Conservation (phyloP, 2,113 vertebrate genomes). For the Stegostoma tigrinum region DNA sequence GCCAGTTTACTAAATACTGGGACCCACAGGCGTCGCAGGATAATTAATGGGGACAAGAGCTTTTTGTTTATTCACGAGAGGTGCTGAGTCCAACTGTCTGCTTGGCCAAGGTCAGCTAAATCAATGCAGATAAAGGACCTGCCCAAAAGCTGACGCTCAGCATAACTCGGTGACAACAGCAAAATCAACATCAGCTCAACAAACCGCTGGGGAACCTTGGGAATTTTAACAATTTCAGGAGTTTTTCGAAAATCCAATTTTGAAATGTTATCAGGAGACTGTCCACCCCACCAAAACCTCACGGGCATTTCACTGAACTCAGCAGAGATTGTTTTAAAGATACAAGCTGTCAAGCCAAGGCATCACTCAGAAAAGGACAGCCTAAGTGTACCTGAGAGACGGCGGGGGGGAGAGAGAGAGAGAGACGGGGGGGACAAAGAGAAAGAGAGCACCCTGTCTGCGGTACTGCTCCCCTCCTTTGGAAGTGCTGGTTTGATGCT, state of each 20-base stretch:
- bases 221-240: background rate
- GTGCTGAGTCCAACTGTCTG: too few relatives aligned
- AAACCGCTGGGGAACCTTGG: background rate
- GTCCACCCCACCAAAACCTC: background rate
- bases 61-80: background rate
- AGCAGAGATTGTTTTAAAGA: background rate
- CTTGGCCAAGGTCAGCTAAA: background rate
- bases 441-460: background rate
- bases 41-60: background rate
- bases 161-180: too few relatives aligned
- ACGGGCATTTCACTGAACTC: background rate
- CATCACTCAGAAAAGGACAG: background rate
- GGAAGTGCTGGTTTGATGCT: background rate
- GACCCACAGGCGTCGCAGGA: background rate
- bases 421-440: too few relatives aligned
- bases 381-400: too few relatives aligned
- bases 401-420: too few relatives aligned
- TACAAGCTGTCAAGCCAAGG: background rate
- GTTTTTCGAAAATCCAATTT: background rate
- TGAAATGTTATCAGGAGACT: background rate
- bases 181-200: background rate
- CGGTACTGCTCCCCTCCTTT: background rate
- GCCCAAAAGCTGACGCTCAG: too few relatives aligned
- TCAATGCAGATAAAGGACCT: background rate
- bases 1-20: background rate